A percentile compares a stretch with the other conserved stretches of the same genome.
Conservation (phyloP, 1,140 invertebrate species). For the Lucilia cuprina region DNA sequence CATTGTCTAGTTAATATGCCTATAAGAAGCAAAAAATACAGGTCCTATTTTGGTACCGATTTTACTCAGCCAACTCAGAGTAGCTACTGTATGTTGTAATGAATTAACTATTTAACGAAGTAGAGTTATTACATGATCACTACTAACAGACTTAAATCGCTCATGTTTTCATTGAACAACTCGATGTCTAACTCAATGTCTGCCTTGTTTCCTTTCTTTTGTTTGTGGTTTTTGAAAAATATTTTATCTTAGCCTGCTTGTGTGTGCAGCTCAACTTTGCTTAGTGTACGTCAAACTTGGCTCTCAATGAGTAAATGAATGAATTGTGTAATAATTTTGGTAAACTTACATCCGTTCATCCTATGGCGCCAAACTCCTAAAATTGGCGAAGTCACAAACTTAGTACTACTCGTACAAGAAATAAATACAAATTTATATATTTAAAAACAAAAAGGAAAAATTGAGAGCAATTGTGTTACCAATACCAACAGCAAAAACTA, state of each 20-base stretch:
- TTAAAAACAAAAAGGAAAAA: background rate
- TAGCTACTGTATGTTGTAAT: too few relatives aligned
- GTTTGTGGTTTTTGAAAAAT: background rate
- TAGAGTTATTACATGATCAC: too few relatives aligned
- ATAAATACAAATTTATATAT: too few relatives aligned
- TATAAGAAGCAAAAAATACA: too few relatives aligned
- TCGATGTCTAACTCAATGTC: constrained; percentile 5
- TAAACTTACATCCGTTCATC: constrained; percentile 30
- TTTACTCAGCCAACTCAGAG: background rate
- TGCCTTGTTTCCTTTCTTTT: constrained; percentile 24
- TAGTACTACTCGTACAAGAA: background rate
- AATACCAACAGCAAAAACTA: background rate
- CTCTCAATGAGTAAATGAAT: constrained; percentile 26
- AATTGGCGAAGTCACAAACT: background rate
- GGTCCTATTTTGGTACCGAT: background rate
- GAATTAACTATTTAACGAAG: too few relatives aligned
- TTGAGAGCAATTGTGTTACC: background rate
- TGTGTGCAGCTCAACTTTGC: background rate
- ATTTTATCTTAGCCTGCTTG: background rate
- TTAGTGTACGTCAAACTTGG: constrained; percentile 1
- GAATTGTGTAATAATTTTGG: constrained; percentile 22
- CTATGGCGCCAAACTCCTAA: constrained; percentile 21
- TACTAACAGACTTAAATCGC: too few relatives aligned
- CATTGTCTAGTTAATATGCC: too few relatives aligned
- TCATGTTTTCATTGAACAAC: background rate